Percentiles rank a stretch among this genome's conserved stretches.
Evolutionary conservation across 2,113 vertebrate species (phyloP).

Genomic region (Caranx melampygus): DNA sequence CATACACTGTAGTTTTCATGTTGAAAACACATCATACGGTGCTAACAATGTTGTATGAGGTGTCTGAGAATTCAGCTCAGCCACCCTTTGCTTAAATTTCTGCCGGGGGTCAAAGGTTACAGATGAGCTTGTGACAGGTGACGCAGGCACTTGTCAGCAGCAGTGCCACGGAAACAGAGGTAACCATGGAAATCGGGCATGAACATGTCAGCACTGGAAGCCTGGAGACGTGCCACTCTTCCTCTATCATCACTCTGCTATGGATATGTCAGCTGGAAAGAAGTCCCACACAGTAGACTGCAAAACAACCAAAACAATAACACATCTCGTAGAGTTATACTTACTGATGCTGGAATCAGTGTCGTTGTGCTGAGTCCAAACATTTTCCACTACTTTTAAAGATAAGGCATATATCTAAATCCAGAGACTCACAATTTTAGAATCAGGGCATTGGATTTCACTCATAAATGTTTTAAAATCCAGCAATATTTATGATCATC

Average conservation of each 20-base stretch:
- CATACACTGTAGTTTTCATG: neutral
- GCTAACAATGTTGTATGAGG: slow-evolving; percentile 1
- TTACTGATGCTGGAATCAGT: slow-evolving; percentile 33
- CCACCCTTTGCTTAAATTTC: slow-evolving; percentile 19
- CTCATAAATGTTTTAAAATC: slow-evolving; percentile 82
- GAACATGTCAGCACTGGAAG: slow-evolving; percentile 56
- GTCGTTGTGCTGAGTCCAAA: slow-evolving; percentile 57
- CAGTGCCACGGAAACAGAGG: slow-evolving; percentile 30
- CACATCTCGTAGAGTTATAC: slow-evolving; percentile 35
- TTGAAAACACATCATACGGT: slow-evolving; percentile 1
- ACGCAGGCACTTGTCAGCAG: slow-evolving; percentile 45
- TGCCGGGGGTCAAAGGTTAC: slow-evolving; percentile 58
- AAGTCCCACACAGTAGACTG: slow-evolving; percentile 21
- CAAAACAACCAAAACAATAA: slow-evolving; percentile 53
- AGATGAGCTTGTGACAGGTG: slow-evolving; percentile 55
- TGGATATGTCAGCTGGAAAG: slow-evolving; percentile 35
- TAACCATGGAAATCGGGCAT: slow-evolving; percentile 47
- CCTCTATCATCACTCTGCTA: slow-evolving; percentile 47
- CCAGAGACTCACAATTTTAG: slow-evolving; percentile 48
- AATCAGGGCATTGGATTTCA: slow-evolving; percentile 72
- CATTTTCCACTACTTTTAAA: slow-evolving; percentile 53
- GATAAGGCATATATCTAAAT: slow-evolving; percentile 45
- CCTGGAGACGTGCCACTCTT: slow-evolving; percentile 26
- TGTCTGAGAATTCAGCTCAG: slow-evolving; percentile 16
- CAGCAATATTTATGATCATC: slow-evolving; percentile 78